Conservation (phyloP, 2,113 vertebrate species). For the Mesembrinibis cayennensis region DNA sequence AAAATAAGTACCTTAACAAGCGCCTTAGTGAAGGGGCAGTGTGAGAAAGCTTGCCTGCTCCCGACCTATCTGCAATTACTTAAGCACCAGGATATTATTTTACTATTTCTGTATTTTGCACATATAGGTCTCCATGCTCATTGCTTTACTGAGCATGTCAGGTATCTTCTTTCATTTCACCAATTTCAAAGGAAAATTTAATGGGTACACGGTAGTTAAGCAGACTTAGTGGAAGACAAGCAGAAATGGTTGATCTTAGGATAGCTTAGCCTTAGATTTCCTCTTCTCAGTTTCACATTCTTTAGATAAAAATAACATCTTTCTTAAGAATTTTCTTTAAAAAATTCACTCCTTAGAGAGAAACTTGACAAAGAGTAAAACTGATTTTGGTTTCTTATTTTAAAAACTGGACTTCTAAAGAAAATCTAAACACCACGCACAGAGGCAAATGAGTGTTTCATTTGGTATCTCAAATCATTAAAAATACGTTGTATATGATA, state of each 20-base stretch:
- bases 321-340: not conserved
- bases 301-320: not conserved
- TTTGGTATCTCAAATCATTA: not conserved
- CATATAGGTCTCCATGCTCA: not conserved
- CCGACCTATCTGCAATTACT: not conserved
- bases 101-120: not conserved
- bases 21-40: not conserved
- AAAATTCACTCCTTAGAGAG: not conserved
- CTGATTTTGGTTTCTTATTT: not conserved
- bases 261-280: not conserved
- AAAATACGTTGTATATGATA: not conserved
- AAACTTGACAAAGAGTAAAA: not conserved
- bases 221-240: not conserved
- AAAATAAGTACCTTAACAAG: not conserved
- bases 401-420: not conserved
- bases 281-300: not conserved
- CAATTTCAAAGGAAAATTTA: not conserved
- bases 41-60: not conserved
- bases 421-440: not conserved
- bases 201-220: not conserved
- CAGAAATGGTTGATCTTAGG: not conserved
- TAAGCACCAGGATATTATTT: not conserved
- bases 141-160: not conserved
- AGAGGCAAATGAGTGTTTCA: not conserved
- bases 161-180: not conserved